Conservation (phyloP, 2,888 invertebrate genomes). For the Lepidonotus clava region DNA sequence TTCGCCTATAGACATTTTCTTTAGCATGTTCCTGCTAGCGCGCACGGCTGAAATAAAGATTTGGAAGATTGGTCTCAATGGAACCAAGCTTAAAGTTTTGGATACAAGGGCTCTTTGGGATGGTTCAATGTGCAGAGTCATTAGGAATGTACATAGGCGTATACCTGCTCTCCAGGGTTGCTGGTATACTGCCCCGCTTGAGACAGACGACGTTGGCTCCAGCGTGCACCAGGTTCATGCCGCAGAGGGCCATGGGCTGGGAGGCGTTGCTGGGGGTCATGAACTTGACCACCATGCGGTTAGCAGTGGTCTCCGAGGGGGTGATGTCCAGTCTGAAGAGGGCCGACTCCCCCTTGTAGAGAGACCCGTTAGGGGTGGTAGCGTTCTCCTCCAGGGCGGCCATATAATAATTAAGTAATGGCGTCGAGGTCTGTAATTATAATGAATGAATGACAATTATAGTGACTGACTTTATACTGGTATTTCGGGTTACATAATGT, state of each 20-base stretch:
- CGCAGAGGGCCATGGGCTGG: conserved; percentile 69
- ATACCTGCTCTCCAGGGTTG: background rate
- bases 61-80: too few relatives aligned
- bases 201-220: conserved; percentile 73
- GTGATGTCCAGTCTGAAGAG: conserved; percentile 57
- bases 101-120: too few relatives aligned
- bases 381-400: background rate
- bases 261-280: conserved; percentile 63
- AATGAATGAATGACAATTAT: too few relatives aligned
- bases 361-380: background rate
- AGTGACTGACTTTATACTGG: too few relatives aligned
- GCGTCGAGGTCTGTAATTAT: conserved; percentile 26
- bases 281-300: conserved; percentile 64
- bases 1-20: too few relatives aligned
- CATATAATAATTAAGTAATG: conserved; percentile 52
- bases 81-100: too few relatives aligned
- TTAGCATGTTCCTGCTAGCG: too few relatives aligned
- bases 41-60: too few relatives aligned
- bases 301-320: conserved; percentile 2
- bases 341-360: conserved; percentile 37
- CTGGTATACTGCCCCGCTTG: background rate
- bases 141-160: too few relatives aligned
- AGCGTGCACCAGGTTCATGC: conserved; percentile 67
- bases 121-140: too few relatives aligned
- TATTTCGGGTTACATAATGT: too few relatives aligned